Evolutionary conservation across 2,113 vertebrate genomes (phyloP).

Genomic region (Potamarius usumacintae): DNA sequence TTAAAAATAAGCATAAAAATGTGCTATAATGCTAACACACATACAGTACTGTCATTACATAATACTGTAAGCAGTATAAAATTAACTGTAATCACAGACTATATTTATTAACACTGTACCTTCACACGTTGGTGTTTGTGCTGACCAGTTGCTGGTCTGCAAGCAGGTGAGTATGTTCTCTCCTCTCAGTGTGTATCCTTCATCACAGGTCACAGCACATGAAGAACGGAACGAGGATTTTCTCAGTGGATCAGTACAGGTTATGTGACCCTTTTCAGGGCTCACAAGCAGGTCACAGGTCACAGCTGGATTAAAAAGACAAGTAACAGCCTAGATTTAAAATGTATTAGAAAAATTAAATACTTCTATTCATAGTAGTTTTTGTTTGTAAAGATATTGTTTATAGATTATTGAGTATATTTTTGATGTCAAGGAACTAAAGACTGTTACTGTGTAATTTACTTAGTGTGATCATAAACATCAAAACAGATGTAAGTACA

Average conservation of each 20-base stretch:
- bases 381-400: too few relatives aligned
- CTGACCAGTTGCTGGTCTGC: constrained; percentile 58
- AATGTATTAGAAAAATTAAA: background rate
- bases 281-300: constrained; percentile 50
- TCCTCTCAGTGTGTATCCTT: constrained; percentile 64
- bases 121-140: constrained; percentile 49
- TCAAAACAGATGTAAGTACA: too few relatives aligned
- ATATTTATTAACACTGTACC: constrained; percentile 33
- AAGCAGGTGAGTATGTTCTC: constrained; percentile 50
- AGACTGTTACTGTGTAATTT: too few relatives aligned
- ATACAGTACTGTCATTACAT: too few relatives aligned
- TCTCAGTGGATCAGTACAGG: constrained; percentile 52
- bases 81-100: background rate
- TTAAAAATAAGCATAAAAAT: constrained; percentile 18
- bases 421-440: too few relatives aligned
- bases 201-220: constrained; percentile 68
- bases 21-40: background rate
- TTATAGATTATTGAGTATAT: too few relatives aligned
- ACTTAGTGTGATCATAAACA: too few relatives aligned
- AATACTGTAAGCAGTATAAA: too few relatives aligned
- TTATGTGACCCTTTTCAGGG: constrained; percentile 52
- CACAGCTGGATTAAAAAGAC: constrained; percentile 49
- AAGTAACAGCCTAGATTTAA: constrained; percentile 4
- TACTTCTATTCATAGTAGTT: too few relatives aligned
- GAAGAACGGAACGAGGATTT: constrained; percentile 54